Percentiles rank a stretch among this genome's conserved stretches.
Conservation (phyloP, 2,797 vertebrate species). For the Hippocampus kuda region DNA sequence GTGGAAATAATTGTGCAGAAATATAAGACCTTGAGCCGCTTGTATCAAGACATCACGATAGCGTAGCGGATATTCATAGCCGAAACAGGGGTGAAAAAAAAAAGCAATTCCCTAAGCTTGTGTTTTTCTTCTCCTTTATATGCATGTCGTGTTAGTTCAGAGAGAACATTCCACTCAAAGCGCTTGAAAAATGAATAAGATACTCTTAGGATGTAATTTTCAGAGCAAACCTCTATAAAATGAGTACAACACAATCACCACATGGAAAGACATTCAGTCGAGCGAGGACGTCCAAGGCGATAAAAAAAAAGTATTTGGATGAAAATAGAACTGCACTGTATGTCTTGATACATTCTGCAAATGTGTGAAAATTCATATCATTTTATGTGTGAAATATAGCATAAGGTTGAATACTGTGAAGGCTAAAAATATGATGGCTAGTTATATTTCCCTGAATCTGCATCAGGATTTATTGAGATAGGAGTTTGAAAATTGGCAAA, state of each 20-base stretch:
- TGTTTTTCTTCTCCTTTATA: not conserved
- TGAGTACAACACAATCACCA: not conserved
- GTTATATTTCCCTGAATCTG: too few species aligned
- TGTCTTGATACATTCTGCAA: too few species aligned
- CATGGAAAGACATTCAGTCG: not conserved
- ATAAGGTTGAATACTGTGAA: too few species aligned
- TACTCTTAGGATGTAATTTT: not conserved
- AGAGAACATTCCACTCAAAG: not conserved
- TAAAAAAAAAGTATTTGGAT: not conserved
- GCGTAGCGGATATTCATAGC: not conserved
- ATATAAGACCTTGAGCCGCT: slow-evolving; percentile 7
- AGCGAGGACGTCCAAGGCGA: not conserved
- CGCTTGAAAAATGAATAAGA: slow-evolving; percentile 1
- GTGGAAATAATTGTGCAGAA: not conserved
- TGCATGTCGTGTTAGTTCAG: not conserved
- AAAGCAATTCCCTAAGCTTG: not conserved
- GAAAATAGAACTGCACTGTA: not conserved
- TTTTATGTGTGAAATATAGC: too few species aligned
- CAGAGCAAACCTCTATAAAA: not conserved
- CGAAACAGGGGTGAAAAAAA: not conserved
- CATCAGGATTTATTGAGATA: too few species aligned
- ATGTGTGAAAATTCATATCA: too few species aligned
- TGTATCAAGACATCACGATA: not conserved
- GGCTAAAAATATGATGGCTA: too few species aligned
- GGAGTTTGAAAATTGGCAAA: too few species aligned